A percentile compares a stretch with the other conserved stretches of the same genome.
Conservation (phyloP, 1,140 invertebrate genomes). For the Drosophila azteca region DNA sequence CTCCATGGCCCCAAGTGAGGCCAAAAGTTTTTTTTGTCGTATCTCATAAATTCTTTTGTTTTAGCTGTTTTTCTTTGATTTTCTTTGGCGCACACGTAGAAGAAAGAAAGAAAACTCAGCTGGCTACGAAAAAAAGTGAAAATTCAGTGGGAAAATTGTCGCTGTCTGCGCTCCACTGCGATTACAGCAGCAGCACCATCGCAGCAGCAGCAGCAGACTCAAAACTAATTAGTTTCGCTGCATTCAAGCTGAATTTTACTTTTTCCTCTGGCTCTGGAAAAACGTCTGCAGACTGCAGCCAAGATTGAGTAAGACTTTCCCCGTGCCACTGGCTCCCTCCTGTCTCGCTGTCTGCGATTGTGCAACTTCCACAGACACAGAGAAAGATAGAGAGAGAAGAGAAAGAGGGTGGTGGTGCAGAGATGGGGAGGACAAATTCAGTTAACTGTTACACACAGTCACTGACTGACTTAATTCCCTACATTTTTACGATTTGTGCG, state of each 20-base stretch:
- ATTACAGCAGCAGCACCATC: slow-evolving; percentile 60
- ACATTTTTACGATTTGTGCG: slow-evolving; percentile 68
- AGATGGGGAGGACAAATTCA: slow-evolving; percentile 61
- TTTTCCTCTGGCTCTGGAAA: slow-evolving; percentile 37
- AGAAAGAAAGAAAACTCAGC: slow-evolving; percentile 41
- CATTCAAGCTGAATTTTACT: slow-evolving; percentile 68
- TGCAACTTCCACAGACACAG: slow-evolving; percentile 38
- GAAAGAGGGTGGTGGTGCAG: slow-evolving; percentile 3
- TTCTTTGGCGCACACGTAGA: slow-evolving; percentile 44
- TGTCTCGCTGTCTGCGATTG: slow-evolving; percentile 3
- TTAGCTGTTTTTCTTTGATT: slow-evolving; percentile 62
- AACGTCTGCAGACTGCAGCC: slow-evolving; percentile 30
- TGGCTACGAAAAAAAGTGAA: slow-evolving; percentile 62
- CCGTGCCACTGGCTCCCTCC: slow-evolving; percentile 5
- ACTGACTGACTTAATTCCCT: slow-evolving; percentile 79
- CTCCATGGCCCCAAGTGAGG: slow-evolving; percentile 18
- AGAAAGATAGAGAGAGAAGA: slow-evolving; percentile 16
- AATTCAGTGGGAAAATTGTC: slow-evolving; percentile 79
- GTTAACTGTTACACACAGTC: slow-evolving; percentile 75
- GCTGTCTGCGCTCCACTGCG: slow-evolving; percentile 59
- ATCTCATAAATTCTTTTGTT: slow-evolving; percentile 75
- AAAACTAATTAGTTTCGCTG: slow-evolving; percentile 79
- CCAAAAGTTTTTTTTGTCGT: slow-evolving; percentile 61
- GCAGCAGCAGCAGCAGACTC: slow-evolving; percentile 51
- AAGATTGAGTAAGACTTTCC: slow-evolving; percentile 74